Evolutionary conservation across 2,888 invertebrate species (phyloP).

Genomic region (Trachelus stipa): DNA sequence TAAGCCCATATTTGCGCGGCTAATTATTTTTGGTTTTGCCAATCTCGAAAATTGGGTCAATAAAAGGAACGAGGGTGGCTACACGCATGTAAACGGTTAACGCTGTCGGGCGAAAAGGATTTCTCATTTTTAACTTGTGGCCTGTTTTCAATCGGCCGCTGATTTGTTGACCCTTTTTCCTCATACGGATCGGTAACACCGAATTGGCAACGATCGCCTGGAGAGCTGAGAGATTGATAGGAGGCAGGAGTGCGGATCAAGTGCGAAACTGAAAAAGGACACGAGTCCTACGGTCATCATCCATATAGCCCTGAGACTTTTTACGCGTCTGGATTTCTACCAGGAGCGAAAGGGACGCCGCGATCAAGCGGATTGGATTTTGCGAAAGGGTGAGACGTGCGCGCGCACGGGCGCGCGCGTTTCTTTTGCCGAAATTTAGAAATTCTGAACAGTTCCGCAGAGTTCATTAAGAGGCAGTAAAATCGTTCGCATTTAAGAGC

Average conservation of each 20-base stretch:
- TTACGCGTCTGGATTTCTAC: not conserved
- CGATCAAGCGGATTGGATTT: not conserved
- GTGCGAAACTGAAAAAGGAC: not conserved
- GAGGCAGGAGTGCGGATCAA: not conserved
- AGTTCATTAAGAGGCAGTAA: slow-evolving; percentile 35
- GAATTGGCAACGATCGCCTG: not conserved
- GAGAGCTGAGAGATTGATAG: not conserved
- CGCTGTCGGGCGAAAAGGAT: not conserved
- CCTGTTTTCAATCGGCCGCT: slow-evolving; percentile 4
- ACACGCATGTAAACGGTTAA: not conserved
- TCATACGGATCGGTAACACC: not conserved
- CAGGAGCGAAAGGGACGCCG: not conserved
- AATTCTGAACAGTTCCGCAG: slow-evolving; percentile 43
- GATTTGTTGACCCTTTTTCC: slow-evolving; percentile 17
- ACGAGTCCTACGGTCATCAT: not conserved
- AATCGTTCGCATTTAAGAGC: slow-evolving; percentile 24
- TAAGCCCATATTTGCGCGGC: slow-evolving; percentile 57
- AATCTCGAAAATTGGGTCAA: slow-evolving; percentile 46
- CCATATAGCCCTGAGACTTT: not conserved
- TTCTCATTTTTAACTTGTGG: not conserved
- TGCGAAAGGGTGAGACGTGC: not conserved
- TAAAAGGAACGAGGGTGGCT: slow-evolving; percentile 17
- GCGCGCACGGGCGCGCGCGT: not conserved
- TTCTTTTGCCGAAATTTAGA: slow-evolving; percentile 39
- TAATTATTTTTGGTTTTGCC: slow-evolving; percentile 61